A percentile compares a stretch with the other conserved stretches of the same genome.
Evolutionary conservation across 2,888 invertebrate genomes (phyloP).

Genomic region (Epistrophe grossulariae): DNA sequence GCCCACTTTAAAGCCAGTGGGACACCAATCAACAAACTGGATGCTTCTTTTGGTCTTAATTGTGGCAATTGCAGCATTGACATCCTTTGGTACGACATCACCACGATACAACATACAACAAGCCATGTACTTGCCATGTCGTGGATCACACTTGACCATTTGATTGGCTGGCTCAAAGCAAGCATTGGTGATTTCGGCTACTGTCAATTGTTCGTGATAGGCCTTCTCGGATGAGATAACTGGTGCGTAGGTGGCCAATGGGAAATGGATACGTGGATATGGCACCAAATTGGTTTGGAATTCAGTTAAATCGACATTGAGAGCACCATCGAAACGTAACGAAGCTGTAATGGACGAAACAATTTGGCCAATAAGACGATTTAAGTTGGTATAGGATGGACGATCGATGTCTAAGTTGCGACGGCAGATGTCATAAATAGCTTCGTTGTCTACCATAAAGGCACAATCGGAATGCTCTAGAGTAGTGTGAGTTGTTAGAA

Average conservation of each 20-base stretch:
- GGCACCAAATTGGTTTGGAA: conserved; percentile 97
- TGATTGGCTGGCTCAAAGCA: conserved; percentile 98
- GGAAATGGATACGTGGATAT: conserved; percentile 97
- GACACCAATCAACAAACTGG: conserved; percentile 95
- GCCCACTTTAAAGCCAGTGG: conserved; percentile 92
- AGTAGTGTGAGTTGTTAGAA: conserved; percentile 96
- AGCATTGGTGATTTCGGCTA: conserved; percentile 96
- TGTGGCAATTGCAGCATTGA: conserved; percentile 95
- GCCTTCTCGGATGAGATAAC: conserved; percentile 97
- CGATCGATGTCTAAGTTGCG: conserved; percentile 93
- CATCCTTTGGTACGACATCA: conserved; percentile 96
- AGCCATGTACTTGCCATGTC: conserved; percentile 96
- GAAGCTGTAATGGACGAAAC: conserved; percentile 97
- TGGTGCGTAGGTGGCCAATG: conserved; percentile 95
- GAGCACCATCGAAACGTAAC: conserved; percentile 94
- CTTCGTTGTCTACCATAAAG: conserved; percentile 96
- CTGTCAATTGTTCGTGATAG: conserved; percentile 95
- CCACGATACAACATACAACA: conserved; percentile 97
- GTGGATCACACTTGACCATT: conserved; percentile 96
- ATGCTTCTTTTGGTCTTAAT: conserved; percentile 97
- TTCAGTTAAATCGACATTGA: conserved; percentile 96
- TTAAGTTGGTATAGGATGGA: conserved; percentile 93
- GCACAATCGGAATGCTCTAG: conserved; percentile 94
- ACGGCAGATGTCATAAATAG: conserved; percentile 94
- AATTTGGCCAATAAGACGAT: conserved; percentile 94